A percentile compares a stretch with the other conserved stretches of the same genome.
Evolutionary conservation across 2,113 vertebrate species (phyloP).

Genomic region (Bombycilla garrulus): DNA sequence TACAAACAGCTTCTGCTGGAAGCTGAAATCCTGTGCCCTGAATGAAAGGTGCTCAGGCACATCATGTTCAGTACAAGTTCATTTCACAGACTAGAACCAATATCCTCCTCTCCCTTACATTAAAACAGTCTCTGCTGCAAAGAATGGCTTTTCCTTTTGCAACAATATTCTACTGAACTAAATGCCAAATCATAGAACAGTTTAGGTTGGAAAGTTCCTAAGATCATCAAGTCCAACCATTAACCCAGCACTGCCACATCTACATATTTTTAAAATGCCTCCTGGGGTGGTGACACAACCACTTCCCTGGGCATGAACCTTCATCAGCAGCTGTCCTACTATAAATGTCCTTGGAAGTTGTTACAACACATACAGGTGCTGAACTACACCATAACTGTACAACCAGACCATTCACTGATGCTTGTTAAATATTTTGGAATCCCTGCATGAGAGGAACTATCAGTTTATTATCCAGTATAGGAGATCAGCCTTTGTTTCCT

Average conservation of each 20-base stretch:
- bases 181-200: neutral
- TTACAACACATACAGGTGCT: neutral
- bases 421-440: neutral
- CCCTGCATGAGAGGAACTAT: neutral
- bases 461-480: neutral
- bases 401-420: neutral
- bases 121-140: neutral
- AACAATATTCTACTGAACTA: neutral
- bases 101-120: neutral
- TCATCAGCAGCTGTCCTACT: neutral
- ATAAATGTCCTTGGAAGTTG: neutral
- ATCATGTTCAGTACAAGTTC: neutral
- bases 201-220: neutral
- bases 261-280: neutral
- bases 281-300: neutral
- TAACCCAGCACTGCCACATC: neutral
- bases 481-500: neutral
- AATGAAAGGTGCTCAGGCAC: neutral
- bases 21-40: neutral
- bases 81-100: neutral
- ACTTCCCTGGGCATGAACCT: neutral
- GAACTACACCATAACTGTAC: neutral
- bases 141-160: neutral
- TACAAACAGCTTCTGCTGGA: neutral
- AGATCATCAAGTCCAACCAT: neutral